Percentiles rank a stretch among this genome's conserved stretches.
Evolutionary conservation across 2,113 vertebrate genomes (phyloP).

Genomic region (Anhinga anhinga): DNA sequence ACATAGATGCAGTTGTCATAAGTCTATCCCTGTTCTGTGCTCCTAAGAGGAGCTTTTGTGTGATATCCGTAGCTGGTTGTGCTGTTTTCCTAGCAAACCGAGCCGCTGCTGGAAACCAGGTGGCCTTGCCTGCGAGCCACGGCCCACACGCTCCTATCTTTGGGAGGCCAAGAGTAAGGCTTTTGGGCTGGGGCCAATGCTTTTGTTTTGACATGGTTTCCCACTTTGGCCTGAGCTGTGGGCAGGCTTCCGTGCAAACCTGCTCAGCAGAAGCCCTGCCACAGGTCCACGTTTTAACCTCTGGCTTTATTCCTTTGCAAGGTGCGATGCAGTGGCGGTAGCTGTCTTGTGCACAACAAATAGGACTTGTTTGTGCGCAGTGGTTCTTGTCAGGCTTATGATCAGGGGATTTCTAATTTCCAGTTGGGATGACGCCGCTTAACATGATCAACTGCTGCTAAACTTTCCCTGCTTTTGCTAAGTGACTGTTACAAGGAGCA

Average conservation of each 20-base stretch:
- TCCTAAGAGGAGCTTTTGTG: neutral
- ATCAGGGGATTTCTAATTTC: neutral
- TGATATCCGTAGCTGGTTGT: neutral
- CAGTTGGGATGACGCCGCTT: neutral
- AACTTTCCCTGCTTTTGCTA: neutral
- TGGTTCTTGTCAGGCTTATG: neutral
- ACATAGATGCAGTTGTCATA: fast-evolving
- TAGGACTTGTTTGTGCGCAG: neutral
- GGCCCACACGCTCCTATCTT: neutral
- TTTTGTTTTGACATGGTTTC: neutral
- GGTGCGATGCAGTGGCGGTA: neutral
- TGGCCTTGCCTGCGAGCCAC: neutral
- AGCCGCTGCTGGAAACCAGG: neutral
- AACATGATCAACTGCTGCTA: neutral
- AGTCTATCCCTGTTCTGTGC: neutral
- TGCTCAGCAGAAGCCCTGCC: neutral
- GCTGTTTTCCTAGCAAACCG: neutral
- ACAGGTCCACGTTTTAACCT: neutral
- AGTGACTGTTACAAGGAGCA: neutral
- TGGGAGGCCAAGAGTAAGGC: neutral
- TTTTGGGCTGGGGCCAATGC: neutral
- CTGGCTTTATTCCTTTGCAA: neutral
- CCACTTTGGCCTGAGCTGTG: neutral
- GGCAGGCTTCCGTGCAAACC: neutral
- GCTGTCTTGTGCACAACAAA: neutral